Evolutionary conservation across 2,797 vertebrate genomes (phyloP).

Genomic region (Spinus pinus): DNA sequence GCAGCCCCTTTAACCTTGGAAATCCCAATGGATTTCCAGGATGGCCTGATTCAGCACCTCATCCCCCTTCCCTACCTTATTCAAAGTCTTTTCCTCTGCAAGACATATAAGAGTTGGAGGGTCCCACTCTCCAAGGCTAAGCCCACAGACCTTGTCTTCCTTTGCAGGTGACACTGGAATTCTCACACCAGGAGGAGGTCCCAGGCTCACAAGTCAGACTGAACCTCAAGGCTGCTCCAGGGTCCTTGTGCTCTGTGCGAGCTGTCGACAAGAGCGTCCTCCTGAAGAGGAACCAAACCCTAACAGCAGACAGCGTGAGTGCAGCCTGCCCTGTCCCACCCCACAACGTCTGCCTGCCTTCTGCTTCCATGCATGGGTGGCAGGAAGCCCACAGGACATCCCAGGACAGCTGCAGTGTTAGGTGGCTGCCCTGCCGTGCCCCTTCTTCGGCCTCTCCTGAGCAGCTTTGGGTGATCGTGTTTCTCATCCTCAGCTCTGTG

Average conservation of each 20-base stretch:
- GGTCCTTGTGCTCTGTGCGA: slow-evolving; percentile 83
- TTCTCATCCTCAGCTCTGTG: neutral
- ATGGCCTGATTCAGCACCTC: neutral
- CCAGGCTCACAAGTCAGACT: slow-evolving; percentile 76
- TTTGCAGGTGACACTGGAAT: slow-evolving; percentile 81
- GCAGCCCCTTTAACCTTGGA: neutral
- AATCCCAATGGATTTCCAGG: neutral
- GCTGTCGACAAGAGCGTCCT: slow-evolving; percentile 85
- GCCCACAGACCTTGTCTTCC: neutral
- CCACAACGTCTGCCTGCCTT: neutral
- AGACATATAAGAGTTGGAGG: neutral
- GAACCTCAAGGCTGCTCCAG: slow-evolving; percentile 75
- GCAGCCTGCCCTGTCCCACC: neutral
- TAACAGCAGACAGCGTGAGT: slow-evolving; percentile 75
- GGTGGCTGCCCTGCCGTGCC: neutral
- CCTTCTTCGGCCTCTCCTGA: neutral
- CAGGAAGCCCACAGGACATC: neutral
- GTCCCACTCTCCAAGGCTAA: neutral
- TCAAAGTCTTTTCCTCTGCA: neutral
- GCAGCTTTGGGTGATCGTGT: neutral
- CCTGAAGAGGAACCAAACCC: slow-evolving; percentile 67
- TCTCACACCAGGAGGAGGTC: slow-evolving; percentile 75
- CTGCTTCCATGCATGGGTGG: neutral
- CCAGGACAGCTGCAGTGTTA: neutral
- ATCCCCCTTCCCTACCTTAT: neutral